Evolutionary conservation across 2,113 vertebrate species (phyloP), one percentile per base, ranked within the genome.

Genomic region (Xiphophorus maculatus): DNA sequence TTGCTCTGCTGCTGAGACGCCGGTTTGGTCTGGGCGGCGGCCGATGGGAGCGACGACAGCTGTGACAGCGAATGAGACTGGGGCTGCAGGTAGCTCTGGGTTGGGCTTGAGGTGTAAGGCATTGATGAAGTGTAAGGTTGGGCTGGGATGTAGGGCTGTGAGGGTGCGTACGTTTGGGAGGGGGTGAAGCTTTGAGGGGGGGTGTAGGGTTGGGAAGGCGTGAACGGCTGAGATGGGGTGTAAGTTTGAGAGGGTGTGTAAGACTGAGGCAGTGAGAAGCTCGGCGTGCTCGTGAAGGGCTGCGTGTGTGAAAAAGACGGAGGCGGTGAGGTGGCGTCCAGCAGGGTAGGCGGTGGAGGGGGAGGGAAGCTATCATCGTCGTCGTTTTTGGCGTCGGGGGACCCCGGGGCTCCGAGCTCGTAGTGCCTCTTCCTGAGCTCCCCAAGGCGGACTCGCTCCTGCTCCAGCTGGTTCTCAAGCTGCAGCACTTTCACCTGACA

Each of bases 341-440:
- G 82, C 60, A 90, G 73, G 8, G 80, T 85, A 3, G 92, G 93
- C 0, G 93, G 89, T 0, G 93, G 90, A 0, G 90, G 88, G 1
- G 93, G 90, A 0, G 93, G 92, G 71, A 94, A 93, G 61, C 73
- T 70, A 5, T 92, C 85, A 2, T 37, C 28, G 4, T 63, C 85
- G 3, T 77, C 87, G 0, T 58, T 35, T 0, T n/a, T 22, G 10
- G 93, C 90, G 75, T 90, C 92, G 79, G 87, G 90, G 60, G 94
- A 87, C 0, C 90, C 94, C 1, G 95, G 84, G 0, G 91, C 92
- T 0, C 94, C 95, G 40, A 99, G 89, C 15, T 97, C 93, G 0
- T 99, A 99, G 89, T 99, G 97, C 81, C 96, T 96, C 89, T 96
- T 98, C 73, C 97, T 94, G 71, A 98, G 94, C 76, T 96, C 97